These are phyloP conservation scores for Telmatherina bonti DNA, from an alignment of 2,797 vertebrate species.

Conservation along the genomic window DNA sequence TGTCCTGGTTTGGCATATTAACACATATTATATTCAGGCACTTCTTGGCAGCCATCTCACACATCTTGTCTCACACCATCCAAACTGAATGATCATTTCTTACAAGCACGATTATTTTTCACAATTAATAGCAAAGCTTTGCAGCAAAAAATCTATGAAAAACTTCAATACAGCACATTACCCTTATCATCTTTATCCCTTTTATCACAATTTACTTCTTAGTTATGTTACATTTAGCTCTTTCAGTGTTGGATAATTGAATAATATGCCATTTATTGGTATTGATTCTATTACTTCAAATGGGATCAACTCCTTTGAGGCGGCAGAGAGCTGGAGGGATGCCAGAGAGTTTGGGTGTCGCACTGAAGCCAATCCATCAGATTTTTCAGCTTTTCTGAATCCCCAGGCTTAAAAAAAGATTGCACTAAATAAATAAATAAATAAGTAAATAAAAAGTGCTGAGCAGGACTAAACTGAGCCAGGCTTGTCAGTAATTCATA, in stretches of 20 bases:
- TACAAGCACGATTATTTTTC: constrained; percentile 12
- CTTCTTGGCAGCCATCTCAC: constrained; percentile 10
- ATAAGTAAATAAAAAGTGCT: constrained; percentile 44
- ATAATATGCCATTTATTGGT: constrained; percentile 64
- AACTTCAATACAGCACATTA: constrained; percentile 14
- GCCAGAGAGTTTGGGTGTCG: constrained; percentile 57
- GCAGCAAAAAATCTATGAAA: constrained; percentile 14
- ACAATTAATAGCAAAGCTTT: constrained; percentile 16
- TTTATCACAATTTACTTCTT: constrained; percentile 51
- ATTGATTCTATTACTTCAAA: constrained; percentile 64
- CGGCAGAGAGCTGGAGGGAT: constrained; percentile 31
- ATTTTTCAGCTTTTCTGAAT: constrained; percentile 62
- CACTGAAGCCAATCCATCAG: constrained; percentile 58
- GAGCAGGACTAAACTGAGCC: constrained; percentile 54
- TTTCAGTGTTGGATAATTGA: constrained; percentile 59
- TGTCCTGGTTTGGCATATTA: constrained; percentile 3
- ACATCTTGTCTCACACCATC: constrained; percentile 8
- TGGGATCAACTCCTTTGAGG: constrained; percentile 36
- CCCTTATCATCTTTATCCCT: constrained; percentile 14
- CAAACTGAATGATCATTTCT: constrained; percentile 19
- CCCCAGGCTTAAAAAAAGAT: constrained; percentile 14
- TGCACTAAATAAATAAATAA: constrained; percentile 2
- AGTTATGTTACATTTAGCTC: constrained; percentile 39
- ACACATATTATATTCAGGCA: background rate
- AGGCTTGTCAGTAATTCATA: constrained; percentile 54